phyloP scores from a whole-genome alignment of 2,113 vertebrate genomes.

The Bucco capensis region DNA sequence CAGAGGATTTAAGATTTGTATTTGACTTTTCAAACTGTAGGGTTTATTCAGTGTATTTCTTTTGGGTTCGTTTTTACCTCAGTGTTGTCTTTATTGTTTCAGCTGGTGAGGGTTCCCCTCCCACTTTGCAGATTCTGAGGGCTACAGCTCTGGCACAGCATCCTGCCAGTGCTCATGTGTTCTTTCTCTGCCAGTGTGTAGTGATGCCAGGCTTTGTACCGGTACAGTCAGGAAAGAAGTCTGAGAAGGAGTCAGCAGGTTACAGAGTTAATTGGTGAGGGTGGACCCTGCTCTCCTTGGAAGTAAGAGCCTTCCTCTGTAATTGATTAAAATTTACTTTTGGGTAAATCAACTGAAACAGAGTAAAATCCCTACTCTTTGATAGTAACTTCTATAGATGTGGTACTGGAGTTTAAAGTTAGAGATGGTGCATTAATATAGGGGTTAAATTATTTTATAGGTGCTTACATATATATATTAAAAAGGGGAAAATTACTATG shows the following conservation, averaged over 20 bases:
- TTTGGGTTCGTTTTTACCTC: background rate
- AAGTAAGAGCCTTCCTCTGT: background rate
- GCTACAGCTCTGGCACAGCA: background rate
- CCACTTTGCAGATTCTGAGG: background rate
- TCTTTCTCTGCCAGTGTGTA: background rate
- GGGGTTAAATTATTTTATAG: background rate
- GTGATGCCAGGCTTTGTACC: background rate
- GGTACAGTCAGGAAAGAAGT: background rate
- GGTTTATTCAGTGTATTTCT: background rate
- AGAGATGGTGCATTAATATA: background rate
- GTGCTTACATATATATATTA: background rate
- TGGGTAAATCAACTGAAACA: background rate
- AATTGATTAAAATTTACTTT: background rate
- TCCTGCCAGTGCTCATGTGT: fast-evolving
- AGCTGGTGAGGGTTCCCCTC: background rate
- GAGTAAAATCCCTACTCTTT: background rate
- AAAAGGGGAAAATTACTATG: background rate
- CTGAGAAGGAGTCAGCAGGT: background rate
- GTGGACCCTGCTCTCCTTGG: background rate
- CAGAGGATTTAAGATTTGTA: background rate
- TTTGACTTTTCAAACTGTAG: background rate
- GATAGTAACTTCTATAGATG: background rate
- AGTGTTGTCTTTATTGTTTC: background rate
- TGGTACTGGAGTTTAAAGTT: background rate
- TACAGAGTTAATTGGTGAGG: background rate